Base-by-base conservation (phyloP, 2,797 vertebrate species). In the Sciurus vulgaris region DNA sequence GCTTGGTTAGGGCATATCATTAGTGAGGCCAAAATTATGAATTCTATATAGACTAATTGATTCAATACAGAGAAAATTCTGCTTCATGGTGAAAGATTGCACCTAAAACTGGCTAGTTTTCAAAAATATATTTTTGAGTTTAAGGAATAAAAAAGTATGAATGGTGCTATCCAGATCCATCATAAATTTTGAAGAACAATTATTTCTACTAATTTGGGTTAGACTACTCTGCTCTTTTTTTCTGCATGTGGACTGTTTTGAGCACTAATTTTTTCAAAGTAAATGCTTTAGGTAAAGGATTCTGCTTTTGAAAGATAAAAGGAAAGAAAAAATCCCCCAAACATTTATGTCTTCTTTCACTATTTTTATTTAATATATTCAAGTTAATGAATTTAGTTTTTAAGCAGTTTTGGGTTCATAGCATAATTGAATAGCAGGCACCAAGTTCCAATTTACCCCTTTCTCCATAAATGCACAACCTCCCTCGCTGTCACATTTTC, bases 101-200 rank as follows among this genome's bases (percentile, higher is more conserved):
- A 59, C 18, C 28, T n/a, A 59, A 49, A 74, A 20, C 7, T 61
- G 41, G 30, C 35, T 12, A 38, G 73, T 88, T 87, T 76, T 61
- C 20, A 79, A 26, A 44, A 70, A 17, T n/a, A 7, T 59, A 86
- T 38, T 85, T 85, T 84, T 51, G 17, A 69, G 72, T 22, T 88
- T 17, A 41, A 82, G 73, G 47, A 63, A 77, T 83, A 54, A 83
- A 79, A 65, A 56, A 56, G 20, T 63, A 65, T 22, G 56, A 92
- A 79, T 79, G 26, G 3, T 70, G 24, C 4, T 54, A 24, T 84
- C 61, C 72, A 22, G 20, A 56, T n/a, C 7, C 18, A 85, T 72
- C 65, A 78, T 89, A 72, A 67, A 41, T 85, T 72, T 61, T 79
- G 87, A 79, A 79, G 70, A 72, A 90, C 54, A 90, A 76, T 86